Evolutionary conservation across 2,113 vertebrate species (phyloP).

Genomic region (Gobio gobio): DNA sequence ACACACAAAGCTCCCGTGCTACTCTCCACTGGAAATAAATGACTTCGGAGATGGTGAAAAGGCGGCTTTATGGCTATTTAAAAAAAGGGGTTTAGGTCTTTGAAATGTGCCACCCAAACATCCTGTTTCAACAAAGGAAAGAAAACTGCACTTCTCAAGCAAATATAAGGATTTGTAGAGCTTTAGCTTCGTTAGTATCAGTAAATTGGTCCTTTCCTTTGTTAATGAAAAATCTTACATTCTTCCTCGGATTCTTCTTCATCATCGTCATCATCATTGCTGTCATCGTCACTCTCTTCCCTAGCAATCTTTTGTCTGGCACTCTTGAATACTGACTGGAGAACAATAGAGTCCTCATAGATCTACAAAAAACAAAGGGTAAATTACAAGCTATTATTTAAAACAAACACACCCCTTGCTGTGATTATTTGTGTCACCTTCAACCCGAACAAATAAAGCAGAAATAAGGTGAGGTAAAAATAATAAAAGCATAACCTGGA

Average conservation of each 20-base stretch:
- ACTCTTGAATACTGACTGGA: constrained; percentile 97
- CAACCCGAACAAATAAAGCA: no score
- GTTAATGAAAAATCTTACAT: constrained; percentile 71
- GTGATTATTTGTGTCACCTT: background rate
- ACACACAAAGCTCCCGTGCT: background rate
- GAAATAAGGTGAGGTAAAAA: background rate
- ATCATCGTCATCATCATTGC: constrained; percentile 81
- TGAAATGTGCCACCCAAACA: background rate
- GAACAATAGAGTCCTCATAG: constrained; percentile 97
- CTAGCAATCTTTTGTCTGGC: constrained; percentile 96
- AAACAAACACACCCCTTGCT: background rate
- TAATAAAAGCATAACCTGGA: background rate
- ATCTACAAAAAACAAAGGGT: constrained; percentile 76
- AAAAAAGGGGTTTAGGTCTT: background rate
- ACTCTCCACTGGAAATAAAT: background rate
- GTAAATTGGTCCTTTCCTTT: background rate
- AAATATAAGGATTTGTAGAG: background rate
- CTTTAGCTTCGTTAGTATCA: background rate
- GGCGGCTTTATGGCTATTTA: background rate
- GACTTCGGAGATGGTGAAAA: background rate
- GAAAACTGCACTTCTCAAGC: background rate
- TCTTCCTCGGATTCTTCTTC: constrained; percentile 89
- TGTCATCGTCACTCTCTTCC: constrained; percentile 95
- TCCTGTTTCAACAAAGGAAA: background rate
- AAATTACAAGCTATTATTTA: background rate